These are phyloP conservation scores for Nomia melanderi DNA, from an alignment of 1,140 invertebrate species.

Conservation along the genomic window DNA sequence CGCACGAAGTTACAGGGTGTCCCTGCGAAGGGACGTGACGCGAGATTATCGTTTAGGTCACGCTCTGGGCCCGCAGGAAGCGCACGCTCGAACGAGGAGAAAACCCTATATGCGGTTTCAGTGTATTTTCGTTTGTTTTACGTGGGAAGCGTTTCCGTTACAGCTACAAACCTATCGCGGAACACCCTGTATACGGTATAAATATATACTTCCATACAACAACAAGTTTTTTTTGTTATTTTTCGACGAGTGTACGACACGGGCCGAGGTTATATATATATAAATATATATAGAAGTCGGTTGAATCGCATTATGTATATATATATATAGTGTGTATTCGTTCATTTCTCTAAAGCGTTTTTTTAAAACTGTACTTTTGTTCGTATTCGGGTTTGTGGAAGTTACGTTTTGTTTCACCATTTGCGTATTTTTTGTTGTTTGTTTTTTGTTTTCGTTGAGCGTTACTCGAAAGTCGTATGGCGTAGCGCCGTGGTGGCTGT, in stretches of 20 bases:
- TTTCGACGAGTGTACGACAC: slow-evolving; percentile 54
- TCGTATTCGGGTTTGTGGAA: slow-evolving; percentile 59
- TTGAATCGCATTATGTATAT: slow-evolving; percentile 54
- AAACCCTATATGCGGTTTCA: too few species aligned
- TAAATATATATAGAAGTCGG: slow-evolving; percentile 36
- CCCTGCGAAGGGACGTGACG: slow-evolving; percentile 43
- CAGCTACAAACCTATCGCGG: slow-evolving; percentile 48
- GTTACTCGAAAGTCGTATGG: slow-evolving; percentile 52
- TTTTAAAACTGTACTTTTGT: slow-evolving; percentile 12
- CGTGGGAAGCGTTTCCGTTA: slow-evolving; percentile 20
- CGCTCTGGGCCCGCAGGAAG: too few species aligned
- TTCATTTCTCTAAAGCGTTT: slow-evolving; percentile 54
- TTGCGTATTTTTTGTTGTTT: too few species aligned
- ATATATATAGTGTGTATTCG: slow-evolving; percentile 55
- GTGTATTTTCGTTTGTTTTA: neutral
- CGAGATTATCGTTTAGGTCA: slow-evolving; percentile 17
- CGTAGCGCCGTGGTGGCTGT: slow-evolving; percentile 10
- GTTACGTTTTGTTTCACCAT: slow-evolving; percentile 59
- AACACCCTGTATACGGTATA: slow-evolving; percentile 67
- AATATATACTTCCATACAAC: slow-evolving; percentile 51
- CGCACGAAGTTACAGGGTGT: slow-evolving; percentile 63
- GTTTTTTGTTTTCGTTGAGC: slow-evolving; percentile 55
- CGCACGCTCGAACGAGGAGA: slow-evolving; percentile 27
- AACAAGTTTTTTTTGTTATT: slow-evolving; percentile 16
- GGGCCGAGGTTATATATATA: slow-evolving; percentile 49